phyloP scores from a whole-genome alignment of 2,888 invertebrate genomes.

The Dasysyrphus albostriatus region DNA sequence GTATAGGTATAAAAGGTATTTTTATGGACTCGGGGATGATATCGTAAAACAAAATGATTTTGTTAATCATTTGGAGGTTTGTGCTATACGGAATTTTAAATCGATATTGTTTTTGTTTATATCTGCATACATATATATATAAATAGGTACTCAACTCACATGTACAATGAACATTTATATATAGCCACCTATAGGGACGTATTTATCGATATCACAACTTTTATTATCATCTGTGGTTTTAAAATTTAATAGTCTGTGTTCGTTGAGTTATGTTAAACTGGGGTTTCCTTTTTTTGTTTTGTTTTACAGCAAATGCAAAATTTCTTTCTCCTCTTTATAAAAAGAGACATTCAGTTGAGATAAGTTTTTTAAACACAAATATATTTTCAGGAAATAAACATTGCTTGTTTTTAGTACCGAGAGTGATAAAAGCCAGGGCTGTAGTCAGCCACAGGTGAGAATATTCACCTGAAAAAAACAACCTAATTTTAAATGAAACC shows the following conservation, averaged over 20 bases:
- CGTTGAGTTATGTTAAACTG: neutral
- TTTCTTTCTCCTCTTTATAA: neutral
- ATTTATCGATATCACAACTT: slow-evolving; percentile 10
- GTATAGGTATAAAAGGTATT: neutral
- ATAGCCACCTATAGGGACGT: neutral
- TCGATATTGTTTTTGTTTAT: slow-evolving; percentile 12
- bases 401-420: no score
- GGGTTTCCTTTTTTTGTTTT: slow-evolving; percentile 6
- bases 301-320: neutral
- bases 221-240: slow-evolving; percentile 30
- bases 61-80: neutral
- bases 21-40: neutral
- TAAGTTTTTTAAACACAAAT: neutral
- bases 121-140: no score
- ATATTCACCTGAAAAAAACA: no score
- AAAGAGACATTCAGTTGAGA: neutral
- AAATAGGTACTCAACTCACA: no score
- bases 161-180: neutral
- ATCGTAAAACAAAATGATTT: slow-evolving; percentile 13
- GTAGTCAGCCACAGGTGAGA: no score
- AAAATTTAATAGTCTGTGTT: slow-evolving; percentile 30
- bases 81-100: neutral
- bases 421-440: no score
- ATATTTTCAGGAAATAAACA: neutral
- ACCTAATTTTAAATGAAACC: no score